Conservation (phyloP, 2,888 invertebrate genomes). For the Pristionchus maxplancki region DNA sequence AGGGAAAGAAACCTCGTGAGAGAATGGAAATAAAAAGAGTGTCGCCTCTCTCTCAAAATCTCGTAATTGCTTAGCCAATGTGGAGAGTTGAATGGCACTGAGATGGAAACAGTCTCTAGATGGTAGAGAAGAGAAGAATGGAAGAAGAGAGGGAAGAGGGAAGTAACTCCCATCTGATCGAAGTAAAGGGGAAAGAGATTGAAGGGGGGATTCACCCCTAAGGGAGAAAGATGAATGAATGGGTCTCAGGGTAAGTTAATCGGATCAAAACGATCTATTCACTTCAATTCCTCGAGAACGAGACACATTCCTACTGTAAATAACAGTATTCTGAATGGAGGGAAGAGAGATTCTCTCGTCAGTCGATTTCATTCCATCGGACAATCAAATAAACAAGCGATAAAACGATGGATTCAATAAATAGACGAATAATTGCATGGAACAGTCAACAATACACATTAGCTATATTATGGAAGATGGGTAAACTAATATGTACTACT, state of each 20-base stretch:
- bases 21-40: constrained; percentile 40
- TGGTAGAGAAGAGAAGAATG: neutral
- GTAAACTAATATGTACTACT: neutral
- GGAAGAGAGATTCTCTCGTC: neutral
- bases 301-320: neutral
- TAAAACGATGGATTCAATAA: constrained; percentile 26
- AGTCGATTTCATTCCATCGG: constrained; percentile 26
- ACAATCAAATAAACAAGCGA: constrained; percentile 35
- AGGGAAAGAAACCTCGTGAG: constrained; percentile 52
- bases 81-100: neutral
- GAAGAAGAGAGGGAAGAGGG: constrained; percentile 1
- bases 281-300: constrained; percentile 23
- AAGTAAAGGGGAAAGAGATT: constrained; percentile 39
- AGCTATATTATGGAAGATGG: constrained; percentile 5
- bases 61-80: constrained; percentile 47
- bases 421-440: neutral
- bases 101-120: neutral
- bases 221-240: constrained; percentile 9
- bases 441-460: constrained; percentile 5
- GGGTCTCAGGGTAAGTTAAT: constrained; percentile 39
- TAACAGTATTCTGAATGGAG: constrained; percentile 34
- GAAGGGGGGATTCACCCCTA: neutral
- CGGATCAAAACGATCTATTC: constrained; percentile 27
- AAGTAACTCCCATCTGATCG: constrained; percentile 21
- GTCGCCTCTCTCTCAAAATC: constrained; percentile 38